A percentile compares a stretch with the other conserved stretches of the same genome.
These are phyloP conservation scores for Exaiptasia diaphana DNA, from an alignment of 64 coral and sea anemone genomes.

Conservation along the genomic window DNA sequence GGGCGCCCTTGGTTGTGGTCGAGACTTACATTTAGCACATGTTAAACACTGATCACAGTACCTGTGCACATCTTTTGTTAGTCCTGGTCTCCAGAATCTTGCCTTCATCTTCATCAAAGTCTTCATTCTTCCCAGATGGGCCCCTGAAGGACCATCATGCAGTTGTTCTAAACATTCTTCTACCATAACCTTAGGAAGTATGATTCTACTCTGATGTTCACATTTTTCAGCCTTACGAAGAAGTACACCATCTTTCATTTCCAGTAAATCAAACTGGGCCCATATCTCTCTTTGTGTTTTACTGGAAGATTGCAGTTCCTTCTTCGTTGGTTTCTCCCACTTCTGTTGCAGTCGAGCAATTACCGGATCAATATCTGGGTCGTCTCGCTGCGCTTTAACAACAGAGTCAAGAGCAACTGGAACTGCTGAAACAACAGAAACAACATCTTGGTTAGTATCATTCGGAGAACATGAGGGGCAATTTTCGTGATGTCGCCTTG, in stretches of 20 bases:
- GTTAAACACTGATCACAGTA: conserved; percentile 35
- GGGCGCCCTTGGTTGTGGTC: conserved; percentile 14
- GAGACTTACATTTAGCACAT: conserved; percentile 42
- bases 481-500: conserved; percentile 16
- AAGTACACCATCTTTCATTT: conserved; percentile 8
- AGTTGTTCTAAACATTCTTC: background rate
- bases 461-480: conserved; percentile 7
- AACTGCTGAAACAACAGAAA: background rate
- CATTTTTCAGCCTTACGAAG: background rate
- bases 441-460: background rate
- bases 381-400: background rate
- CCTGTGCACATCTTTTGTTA: conserved; percentile 19
- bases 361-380: conserved; percentile 20
- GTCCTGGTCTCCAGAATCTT: conserved; percentile 49
- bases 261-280: conserved; percentile 23
- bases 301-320: conserved; percentile 12
- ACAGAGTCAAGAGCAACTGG: background rate
- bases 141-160: conserved; percentile 40
- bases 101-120: conserved; percentile 45
- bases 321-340: conserved; percentile 17
- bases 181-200: conserved; percentile 1
- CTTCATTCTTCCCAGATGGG: conserved; percentile 49
- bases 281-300: background rate
- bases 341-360: background rate
- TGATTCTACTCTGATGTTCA: background rate